Evolutionary conservation across 2,113 vertebrate species (phyloP), one percentile per base, ranked within the genome.

Genomic region (Formicarius rufipectus): DNA sequence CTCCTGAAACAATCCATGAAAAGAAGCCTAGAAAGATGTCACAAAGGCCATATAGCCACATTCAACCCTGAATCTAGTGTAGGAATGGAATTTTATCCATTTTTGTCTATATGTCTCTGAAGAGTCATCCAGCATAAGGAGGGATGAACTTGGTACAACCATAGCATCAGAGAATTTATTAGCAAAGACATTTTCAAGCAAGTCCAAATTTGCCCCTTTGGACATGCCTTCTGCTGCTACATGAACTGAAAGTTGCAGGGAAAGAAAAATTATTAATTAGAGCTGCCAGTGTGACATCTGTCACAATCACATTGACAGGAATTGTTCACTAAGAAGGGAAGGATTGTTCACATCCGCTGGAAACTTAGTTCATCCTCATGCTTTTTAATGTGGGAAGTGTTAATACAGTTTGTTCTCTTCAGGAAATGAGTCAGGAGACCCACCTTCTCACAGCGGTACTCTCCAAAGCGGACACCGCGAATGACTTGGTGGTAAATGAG

Each of bases 401-500:
- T 23, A 30, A 53, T 14, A 7, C 0, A 28, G 28, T 53, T 56
- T 25, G 60, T 4, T 37, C 28, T 69, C 21, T 24, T 42, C 6
- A 25, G 64, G 53, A 59, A 49, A 37, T 24, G 31, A 40, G 19
- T 30, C 17, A 39, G 76, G 62, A 64, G 14, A 44, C 98, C 31
- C 69, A 99, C 99, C 98, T 98, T 99, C 68, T 99, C 98, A 64
- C 98, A 98, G 72, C 96, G 98, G 92, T 99, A 99, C 93, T 99
- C 99, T 59, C 99, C 98, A 9, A 96, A 98, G 63, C 98, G 98
- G 64, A 99, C 87, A 12, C 99, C 99, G 0, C 98, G 98, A 80
- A 99, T 97, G 91, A 99, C 81, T 95, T 99, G 99, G 87, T 90
- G 98, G 97, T 99, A 99, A 74, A 99, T 99, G 93, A 99, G 99